phyloP scores from a whole-genome alignment of 2,888 invertebrate genomes.

The Pegoplata infirma region DNA sequence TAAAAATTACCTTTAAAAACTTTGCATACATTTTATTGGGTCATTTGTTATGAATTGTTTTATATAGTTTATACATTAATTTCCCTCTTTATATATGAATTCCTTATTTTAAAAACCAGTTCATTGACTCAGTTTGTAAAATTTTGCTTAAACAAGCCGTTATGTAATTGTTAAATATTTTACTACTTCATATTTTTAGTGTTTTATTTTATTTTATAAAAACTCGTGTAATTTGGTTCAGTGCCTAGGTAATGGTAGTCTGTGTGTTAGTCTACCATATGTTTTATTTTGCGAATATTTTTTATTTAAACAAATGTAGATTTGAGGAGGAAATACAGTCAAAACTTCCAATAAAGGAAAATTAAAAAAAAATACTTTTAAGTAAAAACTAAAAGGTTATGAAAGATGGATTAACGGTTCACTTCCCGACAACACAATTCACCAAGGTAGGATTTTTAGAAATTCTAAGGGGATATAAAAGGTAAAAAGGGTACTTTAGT shows the following conservation, averaged over 20 bases:
- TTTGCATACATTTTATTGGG: too few relatives aligned
- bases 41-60: too few relatives aligned
- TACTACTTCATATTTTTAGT: background rate
- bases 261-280: background rate
- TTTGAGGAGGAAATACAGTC: background rate
- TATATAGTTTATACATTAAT: too few relatives aligned
- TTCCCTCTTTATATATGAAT: slow-evolving; percentile 22
- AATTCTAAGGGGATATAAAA: too few relatives aligned
- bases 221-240: background rate
- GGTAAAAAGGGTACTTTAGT: too few relatives aligned
- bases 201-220: background rate
- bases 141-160: slow-evolving; percentile 7
- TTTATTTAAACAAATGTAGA: background rate
- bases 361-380: too few relatives aligned
- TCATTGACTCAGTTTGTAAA: slow-evolving; percentile 33
- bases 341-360: too few relatives aligned
- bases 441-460: too few relatives aligned
- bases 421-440: too few relatives aligned
- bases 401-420: too few relatives aligned
- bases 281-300: background rate
- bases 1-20: too few relatives aligned
- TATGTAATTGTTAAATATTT: slow-evolving; percentile 8
- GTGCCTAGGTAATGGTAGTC: background rate
- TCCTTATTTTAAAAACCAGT: slow-evolving; percentile 16
- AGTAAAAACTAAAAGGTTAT: too few relatives aligned